Evolutionary conservation across 2,888 invertebrate genomes (phyloP).

Genomic region (Lacanobia oleracea): DNA sequence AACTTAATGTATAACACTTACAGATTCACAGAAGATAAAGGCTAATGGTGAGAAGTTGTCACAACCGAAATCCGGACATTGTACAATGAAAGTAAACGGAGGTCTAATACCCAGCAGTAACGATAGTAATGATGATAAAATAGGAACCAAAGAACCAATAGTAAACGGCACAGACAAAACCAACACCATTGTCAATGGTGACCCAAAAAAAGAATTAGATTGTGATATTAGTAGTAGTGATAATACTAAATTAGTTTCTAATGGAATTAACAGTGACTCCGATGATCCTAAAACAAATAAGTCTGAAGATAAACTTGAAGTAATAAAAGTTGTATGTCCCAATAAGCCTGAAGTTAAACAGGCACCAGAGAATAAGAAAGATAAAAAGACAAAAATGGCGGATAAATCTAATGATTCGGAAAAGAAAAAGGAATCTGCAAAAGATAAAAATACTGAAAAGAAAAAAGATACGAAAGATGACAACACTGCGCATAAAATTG

Average conservation of each 20-base stretch:
- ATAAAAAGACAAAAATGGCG: slow-evolving; percentile 77
- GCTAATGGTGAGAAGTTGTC: slow-evolving; percentile 78
- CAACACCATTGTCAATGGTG: slow-evolving; percentile 83
- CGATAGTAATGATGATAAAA: slow-evolving; percentile 79
- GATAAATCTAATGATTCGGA: slow-evolving; percentile 79
- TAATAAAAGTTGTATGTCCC: slow-evolving; percentile 71
- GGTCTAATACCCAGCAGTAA: slow-evolving; percentile 77
- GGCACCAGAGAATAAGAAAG: slow-evolving; percentile 81
- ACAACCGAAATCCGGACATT: slow-evolving; percentile 75
- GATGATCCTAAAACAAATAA: slow-evolving; percentile 84
- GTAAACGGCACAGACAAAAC: slow-evolving; percentile 83
- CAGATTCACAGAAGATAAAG: slow-evolving; percentile 83
- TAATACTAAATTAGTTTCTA: slow-evolving; percentile 88
- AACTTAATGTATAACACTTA: slow-evolving; percentile 51
- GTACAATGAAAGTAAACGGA: slow-evolving; percentile 80
- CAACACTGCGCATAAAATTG: slow-evolving; percentile 70
- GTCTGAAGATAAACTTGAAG: slow-evolving; percentile 80
- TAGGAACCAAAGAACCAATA: slow-evolving; percentile 88
- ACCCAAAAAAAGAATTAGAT: slow-evolving; percentile 85
- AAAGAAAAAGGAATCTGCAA: slow-evolving; percentile 77
- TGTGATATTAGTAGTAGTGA: slow-evolving; percentile 90
- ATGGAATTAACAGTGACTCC: slow-evolving; percentile 86
- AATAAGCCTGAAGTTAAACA: slow-evolving; percentile 78
- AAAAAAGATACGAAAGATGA: slow-evolving; percentile 77
- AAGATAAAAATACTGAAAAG: slow-evolving; percentile 72